phyloP scores from a whole-genome alignment of 1,140 invertebrate species.

The Batillaria attramentaria region DNA sequence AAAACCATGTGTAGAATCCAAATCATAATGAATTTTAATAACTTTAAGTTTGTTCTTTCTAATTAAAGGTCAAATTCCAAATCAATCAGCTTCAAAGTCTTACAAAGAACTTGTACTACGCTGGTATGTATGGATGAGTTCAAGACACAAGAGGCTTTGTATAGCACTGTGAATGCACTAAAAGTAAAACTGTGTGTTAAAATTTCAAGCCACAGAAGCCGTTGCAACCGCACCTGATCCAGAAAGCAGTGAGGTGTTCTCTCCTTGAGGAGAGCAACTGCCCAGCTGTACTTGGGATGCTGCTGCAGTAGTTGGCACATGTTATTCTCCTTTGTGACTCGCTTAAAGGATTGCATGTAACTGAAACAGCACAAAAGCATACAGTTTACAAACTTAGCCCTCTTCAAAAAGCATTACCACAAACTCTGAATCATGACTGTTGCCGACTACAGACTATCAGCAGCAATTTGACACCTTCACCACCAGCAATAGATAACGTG shows the following conservation, averaged over 20 bases:
- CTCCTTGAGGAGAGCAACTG: conserved; percentile 50
- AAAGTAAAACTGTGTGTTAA: too few species aligned
- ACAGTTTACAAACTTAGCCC: background rate
- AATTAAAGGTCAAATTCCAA: too few species aligned
- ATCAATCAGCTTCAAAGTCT: too few species aligned
- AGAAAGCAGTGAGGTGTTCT: conserved; percentile 50
- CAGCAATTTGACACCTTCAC: background rate
- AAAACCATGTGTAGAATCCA: too few species aligned
- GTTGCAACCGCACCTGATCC: conserved; percentile 44
- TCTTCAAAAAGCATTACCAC: background rate
- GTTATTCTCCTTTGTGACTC: conserved; percentile 41
- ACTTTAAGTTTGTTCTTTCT: too few species aligned
- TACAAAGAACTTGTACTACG: too few species aligned
- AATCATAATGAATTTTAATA: too few species aligned
- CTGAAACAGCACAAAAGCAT: conserved; percentile 36
- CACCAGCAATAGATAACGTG: background rate
- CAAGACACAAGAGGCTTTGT: too few species aligned
- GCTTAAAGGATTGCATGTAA: conserved; percentile 54
- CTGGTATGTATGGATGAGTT: too few species aligned
- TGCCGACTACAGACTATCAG: background rate
- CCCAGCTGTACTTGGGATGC: conserved; percentile 54
- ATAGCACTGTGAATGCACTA: too few species aligned
- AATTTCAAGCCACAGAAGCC: too few species aligned
- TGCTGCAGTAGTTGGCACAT: conserved; percentile 50
- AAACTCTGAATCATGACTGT: background rate